Percentiles rank a stretch among this genome's conserved stretches.
phyloP scores from a whole-genome alignment of 2,113 vertebrate species.

The Thomomys bottae region DNA sequence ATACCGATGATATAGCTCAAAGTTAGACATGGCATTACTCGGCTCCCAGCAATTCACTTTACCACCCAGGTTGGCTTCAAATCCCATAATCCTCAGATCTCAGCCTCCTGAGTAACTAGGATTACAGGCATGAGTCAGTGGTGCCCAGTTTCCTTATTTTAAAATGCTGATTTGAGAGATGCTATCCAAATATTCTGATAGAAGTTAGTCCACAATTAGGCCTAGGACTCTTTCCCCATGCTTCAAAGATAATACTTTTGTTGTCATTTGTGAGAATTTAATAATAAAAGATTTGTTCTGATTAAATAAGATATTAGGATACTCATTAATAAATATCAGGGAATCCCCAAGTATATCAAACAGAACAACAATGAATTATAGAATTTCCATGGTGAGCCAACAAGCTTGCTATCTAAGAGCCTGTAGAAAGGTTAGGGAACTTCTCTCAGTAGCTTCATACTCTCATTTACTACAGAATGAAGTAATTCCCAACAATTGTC shows the following conservation, averaged over 20 bases:
- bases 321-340: not conserved
- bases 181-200: conserved; percentile 16
- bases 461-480: not conserved
- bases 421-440: not conserved
- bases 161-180: conserved; percentile 28
- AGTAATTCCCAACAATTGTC: not conserved
- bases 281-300: not conserved
- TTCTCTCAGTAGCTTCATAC: not conserved
- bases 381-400: not conserved
- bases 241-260: not conserved
- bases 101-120: no score
- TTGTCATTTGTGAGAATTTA: not conserved
- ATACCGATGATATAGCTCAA: no score
- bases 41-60: no score
- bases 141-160: not conserved
- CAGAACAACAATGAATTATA: not conserved
- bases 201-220: not conserved
- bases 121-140: no score
- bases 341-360: not conserved
- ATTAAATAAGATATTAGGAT: not conserved
- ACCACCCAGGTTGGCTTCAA: no score
- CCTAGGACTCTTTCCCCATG: not conserved
- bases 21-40: no score
- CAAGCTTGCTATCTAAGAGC: not conserved
- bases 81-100: no score